Base-by-base conservation (phyloP, 2,113 vertebrate genomes). In the Indicator indicator region DNA sequence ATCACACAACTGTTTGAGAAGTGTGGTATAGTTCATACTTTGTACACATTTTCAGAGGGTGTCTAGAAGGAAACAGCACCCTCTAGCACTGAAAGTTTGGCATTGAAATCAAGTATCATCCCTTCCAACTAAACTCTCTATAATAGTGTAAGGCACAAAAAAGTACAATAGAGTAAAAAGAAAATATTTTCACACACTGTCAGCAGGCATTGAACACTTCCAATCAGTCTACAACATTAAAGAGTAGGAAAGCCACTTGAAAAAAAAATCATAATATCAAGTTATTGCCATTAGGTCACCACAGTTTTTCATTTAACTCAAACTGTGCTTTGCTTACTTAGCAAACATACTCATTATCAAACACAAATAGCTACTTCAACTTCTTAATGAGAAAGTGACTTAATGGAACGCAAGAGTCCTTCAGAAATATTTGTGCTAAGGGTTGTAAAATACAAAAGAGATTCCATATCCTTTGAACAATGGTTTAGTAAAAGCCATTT, bases 41-140 rank as follows among this genome's bases (percentile, higher is more conserved):
- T 16, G 3, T 2, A 21, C 7, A 15, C 23, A 55, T 50, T 60
- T 62, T 44, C 74, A 86, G 46, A 60, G 26, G 20, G 11, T 3
- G 4, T 68, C 56, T 48, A n/a, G 44, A 54, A 86, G 86, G 27
- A 68, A 93, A 95, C 20, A 91, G 96, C 97, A 94, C 96, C 96
- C 96, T 93, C 95, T 97, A 94, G 70, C 90, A 88, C 17, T 80
- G 33, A 4, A 71, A 46, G 38, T 7, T 54, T 48, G 40, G 79
- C 63, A 93, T 2, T 55, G 52, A 84, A 60, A 76, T 20, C 16
- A 32, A 56, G 30, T 26, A 46, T 28, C 15, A 12, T 1, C 3
- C 4, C 11, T 72, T 70, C 7, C 70, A 26, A 11, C 46, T 68
- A 33, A n/a, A 11, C 13, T 40, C 72, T 60, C 30, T 17, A 1